Conservation (phyloP, 2,113 vertebrate species). For the Circaetus cinerascens region DNA sequence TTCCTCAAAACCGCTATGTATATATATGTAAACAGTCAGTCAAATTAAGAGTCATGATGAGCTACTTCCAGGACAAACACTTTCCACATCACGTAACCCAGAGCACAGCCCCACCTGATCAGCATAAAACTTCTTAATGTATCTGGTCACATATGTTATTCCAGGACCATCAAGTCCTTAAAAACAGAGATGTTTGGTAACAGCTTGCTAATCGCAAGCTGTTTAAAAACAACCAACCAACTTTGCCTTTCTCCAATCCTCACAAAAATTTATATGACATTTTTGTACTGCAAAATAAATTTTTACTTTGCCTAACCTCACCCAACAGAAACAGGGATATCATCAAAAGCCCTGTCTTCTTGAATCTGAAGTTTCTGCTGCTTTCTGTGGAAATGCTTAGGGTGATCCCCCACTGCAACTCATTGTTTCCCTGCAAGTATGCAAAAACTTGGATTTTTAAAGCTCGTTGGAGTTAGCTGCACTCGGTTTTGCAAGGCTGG, state of each 20-base stretch:
- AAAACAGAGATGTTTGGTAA: neutral
- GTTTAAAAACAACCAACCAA: neutral
- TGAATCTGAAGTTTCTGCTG: neutral
- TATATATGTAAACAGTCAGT: neutral
- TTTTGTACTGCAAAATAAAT: neutral
- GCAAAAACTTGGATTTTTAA: neutral
- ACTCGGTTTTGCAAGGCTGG: neutral
- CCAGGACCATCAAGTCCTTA: neutral
- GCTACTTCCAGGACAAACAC: neutral
- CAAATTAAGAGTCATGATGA: neutral
- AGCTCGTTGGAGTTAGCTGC: neutral
- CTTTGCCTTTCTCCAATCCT: neutral
- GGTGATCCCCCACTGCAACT: neutral
- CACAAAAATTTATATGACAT: neutral
- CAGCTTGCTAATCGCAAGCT: neutral
- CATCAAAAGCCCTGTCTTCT: neutral
- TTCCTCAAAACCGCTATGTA: neutral
- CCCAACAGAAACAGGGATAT: neutral
- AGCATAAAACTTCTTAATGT: neutral
- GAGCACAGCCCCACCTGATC: neutral
- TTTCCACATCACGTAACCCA: neutral
- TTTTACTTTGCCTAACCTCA: neutral
- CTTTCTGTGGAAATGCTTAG: neutral
- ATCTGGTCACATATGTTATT: neutral
- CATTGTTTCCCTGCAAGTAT: neutral